Conservation (phyloP, 2,113 vertebrate genomes). For the Eretmochelys imbricata region DNA sequence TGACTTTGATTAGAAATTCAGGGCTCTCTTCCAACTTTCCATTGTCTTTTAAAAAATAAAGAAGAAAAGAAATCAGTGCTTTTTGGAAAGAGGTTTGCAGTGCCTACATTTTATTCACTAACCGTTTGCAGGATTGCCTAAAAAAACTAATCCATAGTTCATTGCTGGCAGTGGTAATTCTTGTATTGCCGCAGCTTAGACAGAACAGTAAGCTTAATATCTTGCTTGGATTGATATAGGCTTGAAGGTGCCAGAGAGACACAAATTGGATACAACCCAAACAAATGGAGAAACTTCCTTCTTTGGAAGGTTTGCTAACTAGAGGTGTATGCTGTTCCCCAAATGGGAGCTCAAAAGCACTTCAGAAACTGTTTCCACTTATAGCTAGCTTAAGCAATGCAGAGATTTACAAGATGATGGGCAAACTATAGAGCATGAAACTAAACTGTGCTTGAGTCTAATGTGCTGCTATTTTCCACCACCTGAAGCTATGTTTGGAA, state of each 20-base stretch:
- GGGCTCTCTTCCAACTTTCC: rapidly evolving
- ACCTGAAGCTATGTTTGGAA: background rate
- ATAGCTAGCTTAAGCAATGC: background rate
- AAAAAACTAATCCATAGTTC: background rate
- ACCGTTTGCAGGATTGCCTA: background rate
- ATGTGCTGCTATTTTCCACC: background rate
- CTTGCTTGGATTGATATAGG: background rate
- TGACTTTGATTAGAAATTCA: background rate
- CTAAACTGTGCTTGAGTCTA: background rate
- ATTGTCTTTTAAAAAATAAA: background rate
- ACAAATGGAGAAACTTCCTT: background rate
- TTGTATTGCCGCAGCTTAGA: background rate
- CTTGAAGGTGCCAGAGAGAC: background rate
- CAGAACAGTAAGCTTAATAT: background rate
- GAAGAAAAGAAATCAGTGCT: background rate
- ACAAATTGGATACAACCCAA: background rate
- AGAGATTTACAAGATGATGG: background rate
- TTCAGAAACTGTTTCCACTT: background rate
- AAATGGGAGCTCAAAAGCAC: background rate
- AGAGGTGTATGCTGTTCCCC: background rate
- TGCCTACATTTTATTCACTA: background rate
- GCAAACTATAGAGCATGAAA: background rate
- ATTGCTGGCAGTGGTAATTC: background rate
- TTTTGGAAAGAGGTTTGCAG: background rate
- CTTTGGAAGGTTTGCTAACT: background rate